Conservation (phyloP, 2,797 vertebrate genomes). For the Myotis findleyi region DNA sequence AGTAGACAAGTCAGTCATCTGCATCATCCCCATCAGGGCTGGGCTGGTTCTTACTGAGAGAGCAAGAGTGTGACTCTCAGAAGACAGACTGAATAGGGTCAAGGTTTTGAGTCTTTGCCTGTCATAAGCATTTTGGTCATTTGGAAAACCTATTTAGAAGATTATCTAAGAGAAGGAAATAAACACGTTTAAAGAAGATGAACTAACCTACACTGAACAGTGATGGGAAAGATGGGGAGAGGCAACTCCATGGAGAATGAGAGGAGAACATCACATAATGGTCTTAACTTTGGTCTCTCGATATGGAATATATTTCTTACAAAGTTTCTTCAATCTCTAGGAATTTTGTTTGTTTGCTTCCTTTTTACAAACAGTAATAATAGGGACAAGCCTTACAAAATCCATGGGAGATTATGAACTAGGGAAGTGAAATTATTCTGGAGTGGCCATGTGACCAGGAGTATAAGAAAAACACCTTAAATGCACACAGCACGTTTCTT, state of each 20-base stretch:
- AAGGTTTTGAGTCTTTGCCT: neutral
- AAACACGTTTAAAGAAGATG: neutral
- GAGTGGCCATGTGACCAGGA: neutral
- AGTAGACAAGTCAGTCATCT: neutral
- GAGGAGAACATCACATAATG: neutral
- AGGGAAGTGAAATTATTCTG: neutral
- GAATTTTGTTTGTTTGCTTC: neutral
- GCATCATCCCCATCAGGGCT: neutral
- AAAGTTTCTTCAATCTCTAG: neutral
- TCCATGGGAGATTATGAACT: neutral
- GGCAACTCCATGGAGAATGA: neutral
- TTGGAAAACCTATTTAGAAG: conserved; percentile 1
- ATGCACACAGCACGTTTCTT: neutral
- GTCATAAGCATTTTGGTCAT: neutral
- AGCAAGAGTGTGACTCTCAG: neutral
- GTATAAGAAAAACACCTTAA: neutral
- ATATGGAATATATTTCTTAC: conserved; percentile 25
- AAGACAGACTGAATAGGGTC: neutral
- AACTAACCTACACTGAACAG: neutral
- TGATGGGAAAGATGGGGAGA: neutral
- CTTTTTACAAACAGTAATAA: neutral
- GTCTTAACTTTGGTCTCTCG: conserved; percentile 7
- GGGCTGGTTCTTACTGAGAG: neutral
- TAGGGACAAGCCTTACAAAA: neutral
- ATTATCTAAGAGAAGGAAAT: neutral